Conservation (phyloP, 1,140 invertebrate species). For the Aphelenchoides avenae region DNA sequence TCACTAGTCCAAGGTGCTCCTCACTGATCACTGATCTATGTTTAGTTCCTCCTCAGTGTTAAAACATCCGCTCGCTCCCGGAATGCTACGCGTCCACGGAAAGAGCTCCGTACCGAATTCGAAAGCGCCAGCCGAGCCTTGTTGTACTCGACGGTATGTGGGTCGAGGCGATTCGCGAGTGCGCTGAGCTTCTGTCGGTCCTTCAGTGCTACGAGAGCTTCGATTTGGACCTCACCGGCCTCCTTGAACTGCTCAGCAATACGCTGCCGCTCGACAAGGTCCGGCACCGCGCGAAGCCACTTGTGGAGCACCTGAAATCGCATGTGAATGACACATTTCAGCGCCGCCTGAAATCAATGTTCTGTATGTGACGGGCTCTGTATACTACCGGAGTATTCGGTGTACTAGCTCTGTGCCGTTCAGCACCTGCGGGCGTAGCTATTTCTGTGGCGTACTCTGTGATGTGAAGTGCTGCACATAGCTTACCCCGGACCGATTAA, state of each 20-base stretch:
- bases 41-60: too few relatives aligned
- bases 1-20: too few relatives aligned
- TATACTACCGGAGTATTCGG: neutral
- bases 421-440: neutral
- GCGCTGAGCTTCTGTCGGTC: slow-evolving; percentile 17
- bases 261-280: slow-evolving; percentile 12
- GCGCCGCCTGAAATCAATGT: too few relatives aligned
- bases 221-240: slow-evolving; percentile 25
- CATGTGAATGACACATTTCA: too few relatives aligned
- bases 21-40: too few relatives aligned
- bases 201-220: slow-evolving; percentile 17
- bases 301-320: slow-evolving; percentile 13
- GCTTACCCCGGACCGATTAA: too few relatives aligned
- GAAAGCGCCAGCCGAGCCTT: slow-evolving; percentile 21
- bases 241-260: slow-evolving; percentile 19
- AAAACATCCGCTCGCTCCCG: too few relatives aligned
- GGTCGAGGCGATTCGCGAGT: slow-evolving; percentile 14
- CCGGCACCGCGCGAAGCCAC: slow-evolving; percentile 16
- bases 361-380: too few relatives aligned
- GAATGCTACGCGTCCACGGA: neutral
- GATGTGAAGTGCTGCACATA: too few relatives aligned
- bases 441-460: too few relatives aligned
- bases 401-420: neutral
- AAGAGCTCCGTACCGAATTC: slow-evolving; percentile 15
- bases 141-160: slow-evolving; percentile 19